Evolutionary conservation across 2,888 invertebrate genomes (phyloP), one percentile per base, ranked within the genome.

Genomic region (Leptura quadrifasciata): DNA sequence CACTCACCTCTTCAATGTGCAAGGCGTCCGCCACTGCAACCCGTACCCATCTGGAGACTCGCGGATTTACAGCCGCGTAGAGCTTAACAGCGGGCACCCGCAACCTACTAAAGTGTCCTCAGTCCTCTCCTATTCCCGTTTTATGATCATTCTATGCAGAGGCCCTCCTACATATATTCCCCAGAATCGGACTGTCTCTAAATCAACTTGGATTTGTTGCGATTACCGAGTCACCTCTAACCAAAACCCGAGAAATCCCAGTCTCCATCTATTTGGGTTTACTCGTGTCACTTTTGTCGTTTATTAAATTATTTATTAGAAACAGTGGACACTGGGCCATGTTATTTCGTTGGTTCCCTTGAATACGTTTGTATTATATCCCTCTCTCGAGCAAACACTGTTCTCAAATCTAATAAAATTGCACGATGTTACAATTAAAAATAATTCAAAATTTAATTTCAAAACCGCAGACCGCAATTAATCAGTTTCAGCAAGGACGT

Each of bases 131-230:
- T 21, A 57, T 21, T 57, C 55, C 80, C 79, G 84, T 83, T 86
- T 86, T 86, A 85, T 84, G 85, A 86, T 84, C 83, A 83, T 84
- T 84, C 84, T 81, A 84, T 84, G 84, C 84, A 83, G 83, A 81
- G 77, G 82, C 82, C 39, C 81, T 81, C 80, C 81, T 80, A 79
- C 80, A 76, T 79, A 77, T 77, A 76, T 78, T 78, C 79, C 77
- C 80, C 77, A 78, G 81, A 81, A 83, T 82, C 80, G 82, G 81
- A 84, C 82, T 82, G 78, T 78, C 82, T 82, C 76, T 85, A 84
- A 84, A 85, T 86, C 85, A 84, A 81, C 77, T 52, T 75, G 83
- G 84, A 85, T 85, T 85, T 85, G 83, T 82, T 79, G 81, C 81
- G 83, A 83, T 84, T 85, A 80, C 75, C 76, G 75, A 83, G 81